phyloP scores from a whole-genome alignment of 2,113 vertebrate species.

The Chloropsis cyanopogon region DNA sequence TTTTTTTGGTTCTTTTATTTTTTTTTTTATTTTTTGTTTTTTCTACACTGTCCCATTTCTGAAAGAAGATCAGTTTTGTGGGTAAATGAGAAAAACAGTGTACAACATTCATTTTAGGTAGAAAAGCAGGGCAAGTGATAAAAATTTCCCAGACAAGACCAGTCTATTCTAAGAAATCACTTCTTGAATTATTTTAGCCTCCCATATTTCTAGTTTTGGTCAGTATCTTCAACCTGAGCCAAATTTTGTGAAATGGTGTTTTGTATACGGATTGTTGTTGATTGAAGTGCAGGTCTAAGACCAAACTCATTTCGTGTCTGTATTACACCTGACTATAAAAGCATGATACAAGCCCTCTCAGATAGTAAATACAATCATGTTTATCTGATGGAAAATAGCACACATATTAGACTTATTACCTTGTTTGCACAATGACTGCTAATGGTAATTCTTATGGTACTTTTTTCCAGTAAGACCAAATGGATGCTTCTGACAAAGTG shows the following conservation, averaged over 20 bases:
- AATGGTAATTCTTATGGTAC: not conserved
- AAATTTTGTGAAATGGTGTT: not conserved
- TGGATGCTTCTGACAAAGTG: not conserved
- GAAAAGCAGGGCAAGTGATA: not conserved
- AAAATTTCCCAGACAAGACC: not conserved
- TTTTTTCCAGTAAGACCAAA: not conserved
- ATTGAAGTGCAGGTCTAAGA: not conserved
- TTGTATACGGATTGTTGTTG: not conserved
- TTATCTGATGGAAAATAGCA: not conserved
- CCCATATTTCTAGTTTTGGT: not conserved
- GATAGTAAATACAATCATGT: not conserved
- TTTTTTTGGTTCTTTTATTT: not conserved
- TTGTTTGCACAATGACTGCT: not conserved
- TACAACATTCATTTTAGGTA: not conserved
- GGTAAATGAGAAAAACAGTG: not conserved
- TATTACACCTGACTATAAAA: not conserved
- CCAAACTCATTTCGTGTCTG: not conserved
- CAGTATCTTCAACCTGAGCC: not conserved
- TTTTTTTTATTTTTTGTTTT: not conserved
- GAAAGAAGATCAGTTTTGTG: not conserved
- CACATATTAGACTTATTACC: not conserved
- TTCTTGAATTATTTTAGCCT: not conserved
- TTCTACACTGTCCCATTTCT: not conserved
- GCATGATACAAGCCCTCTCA: not conserved
- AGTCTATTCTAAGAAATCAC: not conserved